phyloP scores from a whole-genome alignment of 1,140 invertebrate species.

The Zophobas morio region DNA sequence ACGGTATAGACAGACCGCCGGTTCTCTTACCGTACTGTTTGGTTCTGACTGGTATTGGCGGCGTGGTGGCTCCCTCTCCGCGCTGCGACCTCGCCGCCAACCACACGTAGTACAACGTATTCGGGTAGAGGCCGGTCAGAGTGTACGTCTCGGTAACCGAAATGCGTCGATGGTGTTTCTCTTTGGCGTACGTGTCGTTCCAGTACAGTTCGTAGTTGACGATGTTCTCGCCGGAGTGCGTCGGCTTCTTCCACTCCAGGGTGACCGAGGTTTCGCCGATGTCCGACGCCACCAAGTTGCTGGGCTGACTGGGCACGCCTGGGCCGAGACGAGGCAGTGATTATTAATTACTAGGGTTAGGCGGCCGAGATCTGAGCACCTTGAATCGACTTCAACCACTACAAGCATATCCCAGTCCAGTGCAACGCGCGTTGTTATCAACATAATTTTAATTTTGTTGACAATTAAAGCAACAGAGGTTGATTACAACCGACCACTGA shows the following conservation, averaged over 20 bases:
- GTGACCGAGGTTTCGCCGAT: slow-evolving; percentile 88
- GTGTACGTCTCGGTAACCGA: slow-evolving; percentile 88
- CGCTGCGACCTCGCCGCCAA: slow-evolving; percentile 91
- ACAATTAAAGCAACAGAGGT: too few relatives aligned
- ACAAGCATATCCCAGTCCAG: too few relatives aligned
- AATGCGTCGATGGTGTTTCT: slow-evolving; percentile 81
- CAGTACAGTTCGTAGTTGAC: slow-evolving; percentile 96
- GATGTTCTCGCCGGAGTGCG: slow-evolving; percentile 92
- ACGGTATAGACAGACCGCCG: slow-evolving; percentile 13
- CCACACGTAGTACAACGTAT: slow-evolving; percentile 97
- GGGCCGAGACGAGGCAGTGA: not conserved
- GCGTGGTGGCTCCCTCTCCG: slow-evolving; percentile 94
- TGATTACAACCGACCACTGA: too few relatives aligned
- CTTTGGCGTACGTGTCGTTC: slow-evolving; percentile 95
- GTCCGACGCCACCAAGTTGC: slow-evolving; percentile 87
- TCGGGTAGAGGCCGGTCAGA: slow-evolving; percentile 90
- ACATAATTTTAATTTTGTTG: too few relatives aligned
- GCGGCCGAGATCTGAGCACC: too few relatives aligned
- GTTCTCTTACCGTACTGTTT: slow-evolving; percentile 95
- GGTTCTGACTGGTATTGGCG: slow-evolving; percentile 93
- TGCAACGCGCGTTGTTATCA: too few relatives aligned
- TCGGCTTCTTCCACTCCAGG: slow-evolving; percentile 91
- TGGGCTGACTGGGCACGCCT: slow-evolving; percentile 95
- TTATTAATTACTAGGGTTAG: too few relatives aligned
- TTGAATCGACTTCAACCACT: too few relatives aligned